Evolutionary conservation across 2,113 vertebrate genomes (phyloP), one percentile per base, ranked within the genome.

Genomic region (Fregetta grallaria): DNA sequence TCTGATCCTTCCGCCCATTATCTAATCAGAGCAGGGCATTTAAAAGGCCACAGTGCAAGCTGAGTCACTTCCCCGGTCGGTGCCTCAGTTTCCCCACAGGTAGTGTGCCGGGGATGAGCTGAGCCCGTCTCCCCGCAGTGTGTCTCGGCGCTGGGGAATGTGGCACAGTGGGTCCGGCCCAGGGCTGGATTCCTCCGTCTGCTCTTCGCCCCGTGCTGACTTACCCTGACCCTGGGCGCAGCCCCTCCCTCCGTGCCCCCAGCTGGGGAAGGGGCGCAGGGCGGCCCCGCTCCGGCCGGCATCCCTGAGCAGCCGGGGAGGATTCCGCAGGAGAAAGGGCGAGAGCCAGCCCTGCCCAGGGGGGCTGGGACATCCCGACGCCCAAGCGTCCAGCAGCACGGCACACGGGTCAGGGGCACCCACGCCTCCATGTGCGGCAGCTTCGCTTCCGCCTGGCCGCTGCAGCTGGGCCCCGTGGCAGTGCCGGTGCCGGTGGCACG

Each of bases 1-100:
- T 96, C 78, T 94, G 93, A 95, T 95, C 92, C 81, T 82, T 93
- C 96, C 90, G 65, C 90, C 90, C 92, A 90, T 94, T 90, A 96
- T 94, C 94, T 95, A 81, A 93, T 85, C 80, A 30, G 83, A 87
- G 80, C 88, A 77, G 86, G 50, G 73, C 63, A 93, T 76, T 94
- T 92, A 90, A 49, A 89, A 87, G 94, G 87, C 93, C 83, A 21
- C 83, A 10, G 65, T 27, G 70, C 67, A 50, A 79, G 1, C 45
- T 96, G 96, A 96, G 82, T 96, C 96, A 96, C 85, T 90, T 95
- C 96, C 95, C 95, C 6, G 34, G 45, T 15, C 9, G 0, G 47
- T 92, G 94, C 95, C 96, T 96, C 92, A 76, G 93, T 95, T 96
- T 93, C 93, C 94, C 96, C 85, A 52, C 53, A 25, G 74, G 74